Conservation (phyloP, 2,888 invertebrate species). For the Unio delphinus region DNA sequence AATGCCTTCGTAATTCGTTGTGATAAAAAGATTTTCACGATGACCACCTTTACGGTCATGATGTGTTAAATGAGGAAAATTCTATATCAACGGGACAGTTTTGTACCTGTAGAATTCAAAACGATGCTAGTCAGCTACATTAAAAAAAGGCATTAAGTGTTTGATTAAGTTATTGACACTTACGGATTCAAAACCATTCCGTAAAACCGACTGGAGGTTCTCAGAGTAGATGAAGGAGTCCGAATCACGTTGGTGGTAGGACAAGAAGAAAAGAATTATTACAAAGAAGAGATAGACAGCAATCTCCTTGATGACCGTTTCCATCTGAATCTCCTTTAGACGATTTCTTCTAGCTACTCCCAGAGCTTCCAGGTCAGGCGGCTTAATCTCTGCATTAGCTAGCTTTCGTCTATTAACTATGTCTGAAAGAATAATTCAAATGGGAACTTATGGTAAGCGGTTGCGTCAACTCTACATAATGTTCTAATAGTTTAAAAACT, state of each 20-base stretch:
- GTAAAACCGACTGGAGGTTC: conserved; percentile 61
- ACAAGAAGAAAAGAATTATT: conserved; percentile 69
- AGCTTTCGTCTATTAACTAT: conserved; percentile 56
- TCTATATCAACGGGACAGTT: no score
- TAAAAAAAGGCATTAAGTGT: no score
- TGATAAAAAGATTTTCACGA: no score
- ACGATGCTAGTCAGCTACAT: no score
- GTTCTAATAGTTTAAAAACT: no score
- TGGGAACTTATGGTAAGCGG: no score
- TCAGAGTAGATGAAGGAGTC: conserved; percentile 56
- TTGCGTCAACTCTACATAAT: no score
- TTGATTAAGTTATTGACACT: conserved; percentile 4
- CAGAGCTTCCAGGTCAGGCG: conserved; percentile 63
- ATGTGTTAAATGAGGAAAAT: no score
- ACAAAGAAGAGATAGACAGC: conserved; percentile 67
- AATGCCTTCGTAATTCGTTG: no score
- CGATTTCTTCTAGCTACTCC: conserved; percentile 57
- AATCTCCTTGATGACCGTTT: conserved; percentile 67
- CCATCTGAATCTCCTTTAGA: conserved; percentile 68
- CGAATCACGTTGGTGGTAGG: conserved; percentile 68
- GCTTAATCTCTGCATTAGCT: conserved; percentile 57
- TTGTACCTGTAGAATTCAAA: no score
- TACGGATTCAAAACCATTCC: conserved; percentile 51
- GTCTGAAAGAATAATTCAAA: conserved; percentile 41
- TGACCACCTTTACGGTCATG: no score